Percentiles rank a stretch among this genome's conserved stretches.
Conservation (phyloP, 2,113 vertebrate species). For the Cryptomyrus ogoouensis region DNA sequence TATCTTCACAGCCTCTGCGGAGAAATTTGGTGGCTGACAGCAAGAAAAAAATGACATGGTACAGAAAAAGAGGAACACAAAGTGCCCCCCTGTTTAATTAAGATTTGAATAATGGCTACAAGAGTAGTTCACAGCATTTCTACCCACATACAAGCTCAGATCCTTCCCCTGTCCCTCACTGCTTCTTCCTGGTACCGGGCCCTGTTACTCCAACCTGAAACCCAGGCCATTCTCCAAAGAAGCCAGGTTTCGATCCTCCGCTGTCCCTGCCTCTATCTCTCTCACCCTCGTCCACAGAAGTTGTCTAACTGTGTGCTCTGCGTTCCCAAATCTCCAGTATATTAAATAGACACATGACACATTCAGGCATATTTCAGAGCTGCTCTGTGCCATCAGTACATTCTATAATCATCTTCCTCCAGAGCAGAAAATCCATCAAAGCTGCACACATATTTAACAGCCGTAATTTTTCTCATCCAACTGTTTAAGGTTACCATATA, state of each 20-base stretch:
- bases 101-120: background rate
- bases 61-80: background rate
- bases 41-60: background rate
- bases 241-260: background rate
- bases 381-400: background rate
- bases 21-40: background rate
- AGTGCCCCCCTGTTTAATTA: background rate
- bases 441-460: background rate
- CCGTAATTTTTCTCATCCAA: background rate
- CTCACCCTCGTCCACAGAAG: background rate
- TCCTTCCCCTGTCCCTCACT: background rate
- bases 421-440: background rate
- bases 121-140: background rate
- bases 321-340: background rate
- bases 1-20: background rate
- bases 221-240: background rate
- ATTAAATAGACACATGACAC: background rate
- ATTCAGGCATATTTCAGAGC: background rate
- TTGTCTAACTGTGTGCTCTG: background rate
- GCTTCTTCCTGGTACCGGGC: background rate
- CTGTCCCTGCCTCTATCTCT: background rate
- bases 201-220: background rate
- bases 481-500: background rate
- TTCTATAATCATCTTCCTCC: constrained; percentile 1
- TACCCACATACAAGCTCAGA: background rate